Evolutionary conservation across 2,888 invertebrate genomes (phyloP).

Genomic region (Eucera pruinosa): DNA sequence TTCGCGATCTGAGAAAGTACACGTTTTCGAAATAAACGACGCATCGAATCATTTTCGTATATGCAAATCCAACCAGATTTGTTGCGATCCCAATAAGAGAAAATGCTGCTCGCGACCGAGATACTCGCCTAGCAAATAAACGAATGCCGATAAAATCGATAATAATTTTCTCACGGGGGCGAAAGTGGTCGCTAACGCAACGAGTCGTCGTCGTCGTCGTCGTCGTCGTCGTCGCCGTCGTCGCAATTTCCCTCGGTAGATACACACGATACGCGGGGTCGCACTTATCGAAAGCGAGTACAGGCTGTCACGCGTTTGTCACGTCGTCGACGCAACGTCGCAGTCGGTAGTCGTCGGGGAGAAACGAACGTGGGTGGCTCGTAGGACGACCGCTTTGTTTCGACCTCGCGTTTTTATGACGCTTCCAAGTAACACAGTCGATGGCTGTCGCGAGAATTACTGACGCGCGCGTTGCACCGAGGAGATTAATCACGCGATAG

Average conservation of each 20-base stretch:
- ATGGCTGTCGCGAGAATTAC: constrained; percentile 63
- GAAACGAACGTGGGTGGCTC: constrained; percentile 22
- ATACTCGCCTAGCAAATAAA: not conserved
- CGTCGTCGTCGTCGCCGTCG: too few species aligned
- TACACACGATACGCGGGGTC: constrained; percentile 21
- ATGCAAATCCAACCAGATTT: not conserved
- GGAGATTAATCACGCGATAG: constrained; percentile 72
- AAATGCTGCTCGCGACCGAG: not conserved
- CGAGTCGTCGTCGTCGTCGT: constrained; percentile 21
- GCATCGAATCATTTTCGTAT: not conserved
- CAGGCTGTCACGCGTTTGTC: constrained; percentile 52
- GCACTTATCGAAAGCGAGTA: constrained; percentile 49
- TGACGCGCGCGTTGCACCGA: constrained; percentile 39
- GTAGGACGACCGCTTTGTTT: constrained; percentile 63
- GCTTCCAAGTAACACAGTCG: constrained; percentile 65
- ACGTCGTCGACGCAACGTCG: constrained; percentile 11
- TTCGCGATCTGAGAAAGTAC: too few species aligned
- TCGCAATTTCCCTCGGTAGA: constrained; percentile 49
- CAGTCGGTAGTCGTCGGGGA: not conserved
- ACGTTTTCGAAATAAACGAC: too few species aligned
- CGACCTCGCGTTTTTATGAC: constrained; percentile 62
- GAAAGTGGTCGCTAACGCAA: constrained; percentile 18
- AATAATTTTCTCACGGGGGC: constrained; percentile 22
- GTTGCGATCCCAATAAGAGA: too few species aligned
- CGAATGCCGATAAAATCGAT: constrained; percentile 17